Percentiles rank a stretch among this genome's conserved stretches.
These are phyloP conservation scores for Spodoptera litura DNA, from an alignment of 1,140 invertebrate genomes.

Conservation along the genomic window DNA sequence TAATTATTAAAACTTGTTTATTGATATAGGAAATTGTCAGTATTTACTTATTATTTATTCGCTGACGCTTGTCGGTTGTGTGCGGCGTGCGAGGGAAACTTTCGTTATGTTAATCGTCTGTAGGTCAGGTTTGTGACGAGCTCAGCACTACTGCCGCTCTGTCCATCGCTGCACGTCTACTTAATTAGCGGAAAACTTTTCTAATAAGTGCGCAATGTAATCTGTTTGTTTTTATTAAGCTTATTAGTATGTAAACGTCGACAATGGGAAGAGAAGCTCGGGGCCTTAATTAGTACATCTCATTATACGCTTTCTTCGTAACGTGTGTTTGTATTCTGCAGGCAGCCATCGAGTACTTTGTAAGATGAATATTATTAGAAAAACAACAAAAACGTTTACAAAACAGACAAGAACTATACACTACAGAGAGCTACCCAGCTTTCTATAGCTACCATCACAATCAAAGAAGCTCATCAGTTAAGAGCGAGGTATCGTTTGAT, in stretches of 20 bases:
- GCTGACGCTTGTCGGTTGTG: not conserved
- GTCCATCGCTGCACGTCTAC: not conserved
- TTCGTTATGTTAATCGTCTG: slow-evolving; percentile 9
- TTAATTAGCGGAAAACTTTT: slow-evolving; percentile 10
- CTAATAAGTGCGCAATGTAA: not conserved
- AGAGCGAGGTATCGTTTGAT: no score
- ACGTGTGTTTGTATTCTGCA: not conserved
- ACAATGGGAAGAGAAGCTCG: not conserved
- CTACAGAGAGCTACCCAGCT: no score
- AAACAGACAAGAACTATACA: no score
- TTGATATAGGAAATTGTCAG: no score
- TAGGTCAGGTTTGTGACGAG: not conserved
- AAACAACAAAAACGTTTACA: no score
- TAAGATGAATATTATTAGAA: no score
- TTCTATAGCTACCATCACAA: no score
- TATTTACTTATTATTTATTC: not conserved
- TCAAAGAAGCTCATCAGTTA: no score
- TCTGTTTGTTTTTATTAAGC: slow-evolving; percentile 19
- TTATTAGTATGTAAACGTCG: not conserved
- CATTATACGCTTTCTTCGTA: not conserved
- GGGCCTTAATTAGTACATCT: not conserved
- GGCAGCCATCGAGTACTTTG: no score
- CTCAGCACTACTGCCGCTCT: not conserved
- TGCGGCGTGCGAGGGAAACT: not conserved
- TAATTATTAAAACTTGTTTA: no score